These are phyloP conservation scores for Dicycla oo DNA, from an alignment of 2,888 invertebrate genomes.

Conservation along the genomic window DNA sequence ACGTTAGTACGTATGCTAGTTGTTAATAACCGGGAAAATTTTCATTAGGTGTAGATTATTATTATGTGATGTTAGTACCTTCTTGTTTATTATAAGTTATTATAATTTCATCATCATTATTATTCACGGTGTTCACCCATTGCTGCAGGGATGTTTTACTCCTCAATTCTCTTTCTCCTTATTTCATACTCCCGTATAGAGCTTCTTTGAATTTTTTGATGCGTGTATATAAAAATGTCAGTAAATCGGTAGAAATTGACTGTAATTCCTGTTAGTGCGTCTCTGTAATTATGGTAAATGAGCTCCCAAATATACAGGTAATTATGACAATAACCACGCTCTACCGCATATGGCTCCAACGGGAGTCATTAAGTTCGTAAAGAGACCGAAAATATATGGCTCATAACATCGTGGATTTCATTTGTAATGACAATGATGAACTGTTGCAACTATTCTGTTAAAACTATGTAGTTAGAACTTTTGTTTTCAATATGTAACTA, in stretches of 20 bases:
- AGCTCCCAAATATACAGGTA: conserved; percentile 15
- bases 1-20: too few relatives aligned
- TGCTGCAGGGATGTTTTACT: not conserved
- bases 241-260: not conserved
- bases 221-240: not conserved
- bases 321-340: conserved; percentile 17
- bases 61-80: too few relatives aligned
- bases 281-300: conserved; percentile 19
- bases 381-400: conserved; percentile 22
- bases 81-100: not conserved
- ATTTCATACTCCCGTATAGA: not conserved
- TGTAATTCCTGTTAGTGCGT: not conserved
- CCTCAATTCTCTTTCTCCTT: not conserved
- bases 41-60: not conserved
- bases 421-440: not conserved
- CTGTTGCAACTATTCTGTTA: not conserved
- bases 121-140: not conserved
- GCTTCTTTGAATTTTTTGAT: not conserved
- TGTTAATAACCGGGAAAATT: not conserved
- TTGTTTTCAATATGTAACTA: not conserved
- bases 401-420: not conserved
- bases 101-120: not conserved
- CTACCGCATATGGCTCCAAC: conserved; percentile 33
- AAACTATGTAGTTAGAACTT: not conserved
- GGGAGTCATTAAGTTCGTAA: conserved; percentile 31